Evolutionary conservation across 1,140 invertebrate genomes (phyloP).

Genomic region (Drosophila malerkotliana): DNA sequence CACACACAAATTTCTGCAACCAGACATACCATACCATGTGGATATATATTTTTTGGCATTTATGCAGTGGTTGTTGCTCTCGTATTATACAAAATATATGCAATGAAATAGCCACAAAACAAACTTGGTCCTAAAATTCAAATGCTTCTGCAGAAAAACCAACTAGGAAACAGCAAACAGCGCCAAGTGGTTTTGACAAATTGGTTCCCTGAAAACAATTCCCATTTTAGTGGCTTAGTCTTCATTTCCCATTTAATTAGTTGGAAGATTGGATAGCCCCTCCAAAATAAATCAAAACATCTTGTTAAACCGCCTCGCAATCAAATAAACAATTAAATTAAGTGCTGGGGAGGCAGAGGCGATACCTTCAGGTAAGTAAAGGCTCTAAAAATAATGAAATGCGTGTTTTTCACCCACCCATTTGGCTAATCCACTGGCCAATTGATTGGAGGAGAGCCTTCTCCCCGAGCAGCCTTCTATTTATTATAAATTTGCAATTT

Average conservation of each 20-base stretch:
- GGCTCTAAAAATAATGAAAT: slow-evolving; percentile 43
- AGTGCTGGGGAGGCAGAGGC: slow-evolving; percentile 39
- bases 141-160: slow-evolving; percentile 52
- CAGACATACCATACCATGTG: neutral
- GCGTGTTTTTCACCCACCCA: slow-evolving; percentile 41
- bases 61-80: slow-evolving; percentile 46
- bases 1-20: slow-evolving; percentile 68
- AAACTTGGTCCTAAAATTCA: slow-evolving; percentile 65
- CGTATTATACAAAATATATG: slow-evolving; percentile 69
- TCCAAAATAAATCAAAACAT: neutral
- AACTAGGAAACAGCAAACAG: slow-evolving; percentile 36
- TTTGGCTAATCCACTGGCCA: slow-evolving; percentile 28
- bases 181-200: slow-evolving; percentile 63
- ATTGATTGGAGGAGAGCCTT: slow-evolving; percentile 22
- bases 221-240: slow-evolving; percentile 15
- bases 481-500: slow-evolving; percentile 72
- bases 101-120: slow-evolving; percentile 75
- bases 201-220: slow-evolving; percentile 57
- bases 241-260: neutral
- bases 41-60: slow-evolving; percentile 53
- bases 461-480: slow-evolving; percentile 44
- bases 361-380: slow-evolving; percentile 13
- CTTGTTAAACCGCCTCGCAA: slow-evolving; percentile 5
- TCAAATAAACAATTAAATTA: slow-evolving; percentile 64
- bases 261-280: too few species aligned